Evolutionary conservation across 1,140 invertebrate genomes (phyloP), one percentile per base, ranked within the genome.

Genomic region (Achroia grisella): DNA sequence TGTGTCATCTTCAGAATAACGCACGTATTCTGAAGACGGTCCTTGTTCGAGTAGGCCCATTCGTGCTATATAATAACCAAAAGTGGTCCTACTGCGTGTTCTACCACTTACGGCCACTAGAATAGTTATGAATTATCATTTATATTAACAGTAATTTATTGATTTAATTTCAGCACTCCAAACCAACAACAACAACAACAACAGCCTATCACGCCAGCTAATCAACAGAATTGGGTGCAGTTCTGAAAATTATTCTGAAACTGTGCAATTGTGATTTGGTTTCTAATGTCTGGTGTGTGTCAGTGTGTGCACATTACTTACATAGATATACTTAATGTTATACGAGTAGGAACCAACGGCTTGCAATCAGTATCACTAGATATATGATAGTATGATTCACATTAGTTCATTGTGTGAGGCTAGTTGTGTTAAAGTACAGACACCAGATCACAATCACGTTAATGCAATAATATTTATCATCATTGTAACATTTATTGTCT

Each of bases 161-260:
- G 6, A 23, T 23, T 3, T 23, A 23, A 15, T 44, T 74, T 17
- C 70, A 81, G 80, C 52, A 57, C 63, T 44, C 47, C 67, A 15
- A 67, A 41, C 44, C 75, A 80, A 23, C 17, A 23, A 6, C 17
- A 23, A 6, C 17, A 23, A 6, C 17, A 23, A 23, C 17, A 23
- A 48, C 70, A 73, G 14, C 64, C 77, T 9, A 68, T 67, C 15
- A 76, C 80, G 27, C 76, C 77, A 23, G 80, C 72, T 4, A 82
- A 68, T 32, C 80, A 84, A 42, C 80, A 84, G 48, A 84, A 84
- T 45, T 84, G 80, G 80, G 80, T 84, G 33, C 80, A 84, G 55
- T 84, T 84, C 54, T 84, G 39, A 64, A 55, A 12, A 34, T 29
- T 31, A 34, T 14, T 34, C 12, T n/a, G 56, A 60, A 39, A 44